Evolutionary conservation across 2,113 vertebrate genomes (phyloP), one percentile per base, ranked within the genome.

Genomic region (Indri indri): DNA sequence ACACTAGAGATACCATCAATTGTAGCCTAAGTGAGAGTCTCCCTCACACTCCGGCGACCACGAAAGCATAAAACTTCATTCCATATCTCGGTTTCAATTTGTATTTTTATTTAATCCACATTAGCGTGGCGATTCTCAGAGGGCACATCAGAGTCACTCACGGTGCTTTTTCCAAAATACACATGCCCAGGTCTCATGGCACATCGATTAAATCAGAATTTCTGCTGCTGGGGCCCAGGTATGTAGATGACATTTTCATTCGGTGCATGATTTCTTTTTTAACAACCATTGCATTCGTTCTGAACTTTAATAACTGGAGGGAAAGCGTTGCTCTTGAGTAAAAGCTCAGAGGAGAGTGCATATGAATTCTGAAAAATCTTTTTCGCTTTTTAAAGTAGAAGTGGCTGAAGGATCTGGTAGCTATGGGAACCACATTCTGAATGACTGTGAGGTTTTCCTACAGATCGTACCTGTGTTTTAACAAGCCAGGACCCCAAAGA

Each of bases 331-430:
- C 59, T 42, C 40, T 77, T 61, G 61, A 80, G 59, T 42, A 76
- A 93, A 84, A 66, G 16, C 73, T 90, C 89, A 81, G 89, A 95
- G 42, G 50, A 93, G 50, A 90, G 42, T 70, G n/a, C 74, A 74
- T 86, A 40, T 50, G 86, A 95, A 94, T 91, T 94, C 52, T 85
- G 80, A 68, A 89, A 94, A 40, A 37, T 59, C 34, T 73, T 86
- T 83, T 61, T 83, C 63, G 57, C 42, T 85, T 89, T 74, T 37
- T 23, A 30, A 37, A 42, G 85, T 32, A 74, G 65, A 88, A 81
- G 83, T 61, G 11, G 8, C 52, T 1, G 80, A 88, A 54, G 52
- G 84, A 13, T 37, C 82, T 91, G 10, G 20, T 82, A 65, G 65
- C 80, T 47, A 12, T 30, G 30, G 89, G 76, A 54, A 47, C n/a